A percentile compares a stretch with the other conserved stretches of the same genome.
phyloP scores from a whole-genome alignment of 2,888 invertebrate species.

The Creontiades dilutus region DNA sequence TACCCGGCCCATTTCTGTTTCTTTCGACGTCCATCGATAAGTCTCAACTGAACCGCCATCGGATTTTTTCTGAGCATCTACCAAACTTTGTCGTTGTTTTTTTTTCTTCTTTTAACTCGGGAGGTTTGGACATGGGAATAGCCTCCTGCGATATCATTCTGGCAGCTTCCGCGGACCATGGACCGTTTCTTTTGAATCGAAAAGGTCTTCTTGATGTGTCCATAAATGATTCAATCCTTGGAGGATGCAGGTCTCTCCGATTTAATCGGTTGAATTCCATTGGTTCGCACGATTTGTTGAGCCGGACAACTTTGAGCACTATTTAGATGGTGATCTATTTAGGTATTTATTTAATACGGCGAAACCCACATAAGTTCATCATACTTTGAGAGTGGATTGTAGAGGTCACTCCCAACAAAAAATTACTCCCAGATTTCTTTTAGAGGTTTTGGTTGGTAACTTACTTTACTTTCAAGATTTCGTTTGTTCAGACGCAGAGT shows the following conservation, averaged over 20 bases:
- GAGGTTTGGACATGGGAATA: background rate
- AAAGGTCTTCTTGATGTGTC: background rate
- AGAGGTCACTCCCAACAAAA: too few species aligned
- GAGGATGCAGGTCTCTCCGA: background rate
- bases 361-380: too few species aligned
- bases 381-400: too few species aligned
- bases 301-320: too few species aligned
- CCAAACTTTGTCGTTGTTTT: constrained; percentile 17
- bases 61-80: background rate
- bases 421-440: too few species aligned
- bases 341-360: too few species aligned
- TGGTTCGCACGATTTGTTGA: too few species aligned
- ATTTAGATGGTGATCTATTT: too few species aligned
- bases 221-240: background rate
- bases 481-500: too few species aligned
- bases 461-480: too few species aligned
- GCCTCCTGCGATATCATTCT: background rate
- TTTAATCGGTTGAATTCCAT: too few species aligned
- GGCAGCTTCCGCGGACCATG: background rate
- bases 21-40: constrained; percentile 2
- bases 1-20: constrained; percentile 11
- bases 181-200: background rate
- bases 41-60: constrained; percentile 1
- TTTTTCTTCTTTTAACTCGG: background rate
- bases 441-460: too few species aligned